phyloP scores from a whole-genome alignment of 2,113 vertebrate genomes.

The Thamnophis sirtalis region DNA sequence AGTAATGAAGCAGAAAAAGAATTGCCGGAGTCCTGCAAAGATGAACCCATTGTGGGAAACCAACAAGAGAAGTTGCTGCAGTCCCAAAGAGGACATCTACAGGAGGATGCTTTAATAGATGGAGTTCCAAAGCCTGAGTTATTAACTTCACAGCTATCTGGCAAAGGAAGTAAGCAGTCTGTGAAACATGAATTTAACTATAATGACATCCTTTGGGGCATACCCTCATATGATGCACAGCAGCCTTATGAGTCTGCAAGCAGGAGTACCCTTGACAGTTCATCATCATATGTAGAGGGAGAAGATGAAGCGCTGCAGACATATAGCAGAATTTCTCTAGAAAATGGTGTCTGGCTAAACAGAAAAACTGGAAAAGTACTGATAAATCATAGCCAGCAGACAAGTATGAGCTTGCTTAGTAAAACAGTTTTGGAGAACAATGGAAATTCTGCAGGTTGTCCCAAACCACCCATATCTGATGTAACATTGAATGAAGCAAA shows the following conservation, averaged over 20 bases:
- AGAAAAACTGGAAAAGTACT: conserved; percentile 20
- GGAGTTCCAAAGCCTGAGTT: neutral
- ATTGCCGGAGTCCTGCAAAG: neutral
- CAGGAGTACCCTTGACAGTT: neutral
- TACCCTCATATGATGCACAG: neutral
- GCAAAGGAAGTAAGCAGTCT: neutral
- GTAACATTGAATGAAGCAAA: neutral
- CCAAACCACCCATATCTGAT: neutral
- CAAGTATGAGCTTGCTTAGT: neutral
- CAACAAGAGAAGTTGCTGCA: neutral
- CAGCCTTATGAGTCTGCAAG: neutral
- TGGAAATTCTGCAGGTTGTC: too few relatives aligned
- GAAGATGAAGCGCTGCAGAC: conserved; percentile 18
- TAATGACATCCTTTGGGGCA: neutral
- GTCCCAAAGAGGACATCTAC: neutral
- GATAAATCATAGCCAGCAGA: conserved; percentile 4
- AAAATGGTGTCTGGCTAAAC: conserved; percentile 18
- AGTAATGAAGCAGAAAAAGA: neutral
- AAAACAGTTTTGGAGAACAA: neutral
- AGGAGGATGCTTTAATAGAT: neutral
- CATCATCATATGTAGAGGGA: neutral
- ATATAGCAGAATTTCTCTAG: conserved; percentile 14
- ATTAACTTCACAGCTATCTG: neutral
- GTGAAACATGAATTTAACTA: neutral
- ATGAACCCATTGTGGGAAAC: neutral